These are phyloP conservation scores for Chrysodeixis includens DNA, from an alignment of 2,888 invertebrate genomes.

Conservation along the genomic window DNA sequence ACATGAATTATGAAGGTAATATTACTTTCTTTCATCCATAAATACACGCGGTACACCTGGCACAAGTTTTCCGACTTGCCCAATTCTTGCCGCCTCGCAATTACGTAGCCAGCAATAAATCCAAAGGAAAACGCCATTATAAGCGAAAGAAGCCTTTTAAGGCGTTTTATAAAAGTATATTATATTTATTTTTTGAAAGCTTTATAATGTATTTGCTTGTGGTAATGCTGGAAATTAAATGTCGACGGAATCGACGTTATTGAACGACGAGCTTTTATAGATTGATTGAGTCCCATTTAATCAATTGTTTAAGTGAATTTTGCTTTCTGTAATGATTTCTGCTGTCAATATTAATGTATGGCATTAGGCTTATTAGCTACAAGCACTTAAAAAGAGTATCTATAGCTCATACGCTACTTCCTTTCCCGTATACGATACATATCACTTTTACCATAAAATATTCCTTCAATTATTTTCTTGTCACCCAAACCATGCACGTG, in stretches of 20 bases:
- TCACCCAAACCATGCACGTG: not conserved
- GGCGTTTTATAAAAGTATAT: constrained; percentile 25
- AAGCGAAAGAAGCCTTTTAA: constrained; percentile 31
- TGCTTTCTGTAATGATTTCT: not conserved
- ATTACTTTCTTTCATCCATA: not conserved
- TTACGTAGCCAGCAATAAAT: constrained; percentile 36
- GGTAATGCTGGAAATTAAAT: constrained; percentile 32
- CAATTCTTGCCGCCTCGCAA: constrained; percentile 10
- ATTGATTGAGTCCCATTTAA: constrained; percentile 19
- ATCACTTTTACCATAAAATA: too few relatives aligned
- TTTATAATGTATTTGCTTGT: constrained; percentile 25
- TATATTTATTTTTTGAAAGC: constrained; percentile 25
- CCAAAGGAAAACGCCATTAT: constrained; percentile 31
- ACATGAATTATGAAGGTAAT: constrained; percentile 8
- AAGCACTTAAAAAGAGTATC: too few relatives aligned
- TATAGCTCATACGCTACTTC: too few relatives aligned
- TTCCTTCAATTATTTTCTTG: too few relatives aligned
- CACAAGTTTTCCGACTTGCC: not conserved
- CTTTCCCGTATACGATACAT: too few relatives aligned
- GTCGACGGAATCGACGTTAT: constrained; percentile 18
- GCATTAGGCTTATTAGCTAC: too few relatives aligned
- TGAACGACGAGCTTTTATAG: constrained; percentile 12
- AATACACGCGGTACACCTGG: not conserved
- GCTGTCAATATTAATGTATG: not conserved
- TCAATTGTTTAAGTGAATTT: not conserved